These are phyloP conservation scores for Neodiprion lecontei DNA, from an alignment of 1,140 invertebrate genomes.

Conservation along the genomic window DNA sequence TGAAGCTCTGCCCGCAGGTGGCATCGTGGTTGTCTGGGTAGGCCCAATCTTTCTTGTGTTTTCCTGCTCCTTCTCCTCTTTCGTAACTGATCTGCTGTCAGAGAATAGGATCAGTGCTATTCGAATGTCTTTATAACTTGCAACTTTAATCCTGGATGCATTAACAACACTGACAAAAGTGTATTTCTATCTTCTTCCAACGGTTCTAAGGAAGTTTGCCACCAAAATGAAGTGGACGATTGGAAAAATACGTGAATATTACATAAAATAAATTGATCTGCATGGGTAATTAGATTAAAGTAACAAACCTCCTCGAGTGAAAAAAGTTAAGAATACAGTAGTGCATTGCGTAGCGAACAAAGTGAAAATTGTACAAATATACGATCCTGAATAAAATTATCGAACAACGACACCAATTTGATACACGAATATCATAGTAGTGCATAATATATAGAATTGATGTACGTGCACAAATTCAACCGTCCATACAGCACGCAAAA, in stretches of 20 bases:
- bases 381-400: constrained; percentile 16
- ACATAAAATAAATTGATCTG: constrained; percentile 14
- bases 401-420: background rate
- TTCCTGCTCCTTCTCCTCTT: constrained; percentile 87
- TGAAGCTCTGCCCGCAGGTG: constrained; percentile 55
- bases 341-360: constrained; percentile 2
- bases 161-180: constrained; percentile 28
- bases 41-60: constrained; percentile 75
- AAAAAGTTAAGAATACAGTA: background rate
- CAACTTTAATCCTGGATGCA: background rate
- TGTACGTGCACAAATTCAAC: no score
- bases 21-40: constrained; percentile 40
- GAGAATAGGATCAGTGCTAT: background rate
- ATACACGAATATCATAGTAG: no score
- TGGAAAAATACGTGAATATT: no score
- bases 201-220: constrained; percentile 14
- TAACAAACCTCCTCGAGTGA: no score
- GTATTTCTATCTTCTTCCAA: constrained; percentile 26
- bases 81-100: constrained; percentile 72
- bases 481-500: no score
- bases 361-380: constrained; percentile 31
- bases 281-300: no score
- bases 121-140: background rate
- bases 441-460: no score
- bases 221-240: constrained; percentile 9